phyloP scores from a whole-genome alignment of 2,113 vertebrate species.

The Hyperoodon ampullatus region DNA sequence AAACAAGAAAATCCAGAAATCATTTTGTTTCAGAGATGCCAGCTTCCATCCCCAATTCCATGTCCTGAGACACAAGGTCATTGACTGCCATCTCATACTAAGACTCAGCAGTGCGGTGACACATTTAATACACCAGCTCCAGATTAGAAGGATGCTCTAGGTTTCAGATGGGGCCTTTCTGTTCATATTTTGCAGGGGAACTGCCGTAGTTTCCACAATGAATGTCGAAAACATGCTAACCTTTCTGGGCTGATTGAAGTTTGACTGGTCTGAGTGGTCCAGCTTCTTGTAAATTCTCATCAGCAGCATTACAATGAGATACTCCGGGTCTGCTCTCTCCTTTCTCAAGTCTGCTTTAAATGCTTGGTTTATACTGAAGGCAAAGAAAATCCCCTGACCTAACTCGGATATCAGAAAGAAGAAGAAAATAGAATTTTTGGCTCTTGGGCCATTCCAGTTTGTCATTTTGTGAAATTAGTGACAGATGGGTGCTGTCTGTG shows the following conservation, averaged over 20 bases:
- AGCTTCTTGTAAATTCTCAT: not conserved
- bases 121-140: not conserved
- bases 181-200: not conserved
- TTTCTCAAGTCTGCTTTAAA: not conserved
- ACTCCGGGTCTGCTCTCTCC: not conserved
- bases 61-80: not conserved
- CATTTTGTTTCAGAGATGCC: not conserved
- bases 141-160: not conserved
- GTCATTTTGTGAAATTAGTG: slow-evolving; percentile 58
- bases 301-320: not conserved
- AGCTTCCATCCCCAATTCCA: not conserved
- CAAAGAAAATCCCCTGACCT: not conserved
- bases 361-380: not conserved
- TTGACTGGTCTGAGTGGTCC: not conserved
- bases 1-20: slow-evolving; percentile 29
- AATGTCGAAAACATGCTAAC: not conserved
- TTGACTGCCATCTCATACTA: not conserved
- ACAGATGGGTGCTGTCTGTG: slow-evolving; percentile 63
- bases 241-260: not conserved
- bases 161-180: not conserved
- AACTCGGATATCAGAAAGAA: slow-evolving; percentile 25
- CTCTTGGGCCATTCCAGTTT: not conserved
- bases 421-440: slow-evolving; percentile 11
- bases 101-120: not conserved
- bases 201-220: not conserved